Conservation (phyloP, 2,113 vertebrate species). For the Platycercus adscitus region DNA sequence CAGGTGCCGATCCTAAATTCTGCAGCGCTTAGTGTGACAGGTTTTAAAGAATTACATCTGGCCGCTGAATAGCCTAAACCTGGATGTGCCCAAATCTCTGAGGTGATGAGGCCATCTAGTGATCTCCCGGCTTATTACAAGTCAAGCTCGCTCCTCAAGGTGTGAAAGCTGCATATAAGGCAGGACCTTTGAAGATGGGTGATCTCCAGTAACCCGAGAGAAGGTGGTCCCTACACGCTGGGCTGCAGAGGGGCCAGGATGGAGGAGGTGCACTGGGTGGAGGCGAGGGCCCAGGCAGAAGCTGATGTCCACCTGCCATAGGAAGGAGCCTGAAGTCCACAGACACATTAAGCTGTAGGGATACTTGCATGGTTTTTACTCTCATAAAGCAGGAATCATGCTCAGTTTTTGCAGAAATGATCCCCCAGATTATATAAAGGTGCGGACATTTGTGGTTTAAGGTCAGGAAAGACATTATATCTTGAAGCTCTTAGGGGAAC, state of each 20-base stretch:
- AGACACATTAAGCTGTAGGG: neutral
- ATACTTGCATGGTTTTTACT: neutral
- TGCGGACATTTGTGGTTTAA: neutral
- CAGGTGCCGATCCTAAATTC: neutral
- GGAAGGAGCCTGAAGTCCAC: neutral
- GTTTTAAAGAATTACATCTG: neutral
- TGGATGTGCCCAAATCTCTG: neutral
- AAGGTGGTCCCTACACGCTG: neutral
- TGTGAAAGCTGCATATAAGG: neutral
- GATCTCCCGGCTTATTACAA: neutral
- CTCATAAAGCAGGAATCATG: neutral
- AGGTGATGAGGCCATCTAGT: constrained; percentile 57
- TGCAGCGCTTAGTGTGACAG: neutral
- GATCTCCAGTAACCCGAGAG: neutral
- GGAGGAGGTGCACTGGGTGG: neutral
- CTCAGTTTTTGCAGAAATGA: neutral
- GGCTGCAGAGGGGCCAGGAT: neutral
- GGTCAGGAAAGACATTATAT: neutral
- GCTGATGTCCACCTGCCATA: neutral
- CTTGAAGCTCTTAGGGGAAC: neutral
- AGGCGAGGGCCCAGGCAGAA: neutral
- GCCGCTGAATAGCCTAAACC: accelerated
- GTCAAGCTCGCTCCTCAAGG: neutral
- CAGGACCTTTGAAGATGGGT: accelerated
- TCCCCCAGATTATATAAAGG: accelerated